phyloP scores from a whole-genome alignment of 2,888 invertebrate species.

The Eudemis profundana region DNA sequence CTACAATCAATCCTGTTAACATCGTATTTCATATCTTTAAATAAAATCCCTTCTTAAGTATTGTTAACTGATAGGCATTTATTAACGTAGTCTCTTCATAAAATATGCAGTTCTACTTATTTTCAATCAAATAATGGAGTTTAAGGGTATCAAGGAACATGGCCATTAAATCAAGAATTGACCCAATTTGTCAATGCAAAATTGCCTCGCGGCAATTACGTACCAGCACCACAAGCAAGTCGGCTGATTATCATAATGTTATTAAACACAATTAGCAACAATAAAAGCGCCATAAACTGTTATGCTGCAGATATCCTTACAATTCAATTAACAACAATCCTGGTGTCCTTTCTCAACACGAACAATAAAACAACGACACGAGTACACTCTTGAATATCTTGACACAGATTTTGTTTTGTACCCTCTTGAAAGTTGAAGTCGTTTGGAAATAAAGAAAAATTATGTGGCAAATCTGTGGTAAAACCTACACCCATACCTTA shows the following conservation, averaged over 20 bases:
- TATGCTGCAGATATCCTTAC: slow-evolving; percentile 68
- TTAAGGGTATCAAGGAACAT: slow-evolving; percentile 8
- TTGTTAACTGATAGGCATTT: too few relatives aligned
- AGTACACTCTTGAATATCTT: slow-evolving; percentile 67
- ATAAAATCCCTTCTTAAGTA: too few relatives aligned
- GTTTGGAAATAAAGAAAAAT: slow-evolving; percentile 30
- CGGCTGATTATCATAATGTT: slow-evolving; percentile 43
- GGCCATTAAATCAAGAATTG: slow-evolving; percentile 29
- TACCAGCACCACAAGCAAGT: slow-evolving; percentile 21
- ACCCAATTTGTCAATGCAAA: slow-evolving; percentile 40
- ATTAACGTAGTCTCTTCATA: background rate
- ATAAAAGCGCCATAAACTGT: slow-evolving; percentile 47
- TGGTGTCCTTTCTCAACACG: slow-evolving; percentile 72
- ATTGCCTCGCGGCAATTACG: slow-evolving; percentile 22
- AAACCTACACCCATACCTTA: slow-evolving; percentile 26
- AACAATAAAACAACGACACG: slow-evolving; percentile 72
- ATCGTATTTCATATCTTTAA: too few relatives aligned
- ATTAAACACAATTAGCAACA: slow-evolving; percentile 47
- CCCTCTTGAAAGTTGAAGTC: slow-evolving; percentile 52
- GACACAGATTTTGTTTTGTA: slow-evolving; percentile 69
- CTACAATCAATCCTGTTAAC: too few relatives aligned
- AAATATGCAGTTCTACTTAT: background rate
- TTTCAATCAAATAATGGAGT: slow-evolving; percentile 2
- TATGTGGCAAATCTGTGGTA: slow-evolving; percentile 13
- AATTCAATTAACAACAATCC: slow-evolving; percentile 63